Percentiles rank a stretch among this genome's conserved stretches.
Conservation (phyloP, 1,140 invertebrate genomes). For the Bombus cullumanus region DNA sequence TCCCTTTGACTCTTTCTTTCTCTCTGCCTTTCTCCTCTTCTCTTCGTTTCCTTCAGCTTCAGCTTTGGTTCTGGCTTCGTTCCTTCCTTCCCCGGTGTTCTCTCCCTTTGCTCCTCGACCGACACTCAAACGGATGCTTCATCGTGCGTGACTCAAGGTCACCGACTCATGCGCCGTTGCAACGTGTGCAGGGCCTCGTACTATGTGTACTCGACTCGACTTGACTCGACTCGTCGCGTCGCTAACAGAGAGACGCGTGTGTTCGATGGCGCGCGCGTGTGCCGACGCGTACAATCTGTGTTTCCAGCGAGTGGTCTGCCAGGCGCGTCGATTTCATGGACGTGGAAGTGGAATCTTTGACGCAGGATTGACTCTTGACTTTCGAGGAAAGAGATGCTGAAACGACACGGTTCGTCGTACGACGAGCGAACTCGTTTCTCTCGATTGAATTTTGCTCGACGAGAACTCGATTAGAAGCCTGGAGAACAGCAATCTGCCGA, state of each 20-base stretch:
- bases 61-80: slow-evolving; percentile 25
- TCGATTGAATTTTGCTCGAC: neutral
- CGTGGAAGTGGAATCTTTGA: neutral
- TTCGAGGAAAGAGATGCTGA: no score
- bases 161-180: slow-evolving; percentile 68
- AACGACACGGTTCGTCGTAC: neutral
- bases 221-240: no score
- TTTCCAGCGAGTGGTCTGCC: slow-evolving; percentile 6
- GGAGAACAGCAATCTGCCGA: no score
- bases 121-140: slow-evolving; percentile 59
- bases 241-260: neutral
- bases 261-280: neutral
- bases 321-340: slow-evolving; percentile 11
- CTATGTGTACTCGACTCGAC: neutral
- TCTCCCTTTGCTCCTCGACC: slow-evolving; percentile 53
- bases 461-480: neutral
- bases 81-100: slow-evolving; percentile 10
- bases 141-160: slow-evolving; percentile 79
- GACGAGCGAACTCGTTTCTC: neutral
- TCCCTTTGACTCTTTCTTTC: slow-evolving; percentile 31
- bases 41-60: slow-evolving; percentile 32
- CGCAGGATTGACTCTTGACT: no score
- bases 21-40: slow-evolving; percentile 6
- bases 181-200: neutral
- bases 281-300: slow-evolving; percentile 11